Base-by-base conservation (phyloP, 1,140 invertebrate genomes). In the Drosophila nigrodunni region DNA sequence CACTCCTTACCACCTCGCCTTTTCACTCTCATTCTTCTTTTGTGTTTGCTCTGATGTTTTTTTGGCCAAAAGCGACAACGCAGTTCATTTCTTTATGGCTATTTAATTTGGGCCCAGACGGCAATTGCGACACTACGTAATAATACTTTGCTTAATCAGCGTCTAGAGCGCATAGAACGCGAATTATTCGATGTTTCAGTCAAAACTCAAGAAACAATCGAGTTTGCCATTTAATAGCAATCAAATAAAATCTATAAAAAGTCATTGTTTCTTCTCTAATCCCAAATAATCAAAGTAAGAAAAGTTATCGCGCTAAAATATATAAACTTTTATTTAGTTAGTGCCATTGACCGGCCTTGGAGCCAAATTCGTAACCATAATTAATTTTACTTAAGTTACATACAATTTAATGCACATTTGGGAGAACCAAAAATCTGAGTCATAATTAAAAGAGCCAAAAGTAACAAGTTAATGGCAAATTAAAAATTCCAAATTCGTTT, bases 401-500 rank as follows among this genome's bases (percentile, higher is more conserved):
- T 72, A 62, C 67, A 69, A 50, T 66, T 65, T 50, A 54, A 79
- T 69, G 37, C 30, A 54, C 61, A 80, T 60, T 62, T 43, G 71
- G 25, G 21, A 62, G 61, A 72, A 39, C 43, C 58, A 65, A 60
- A 65, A 73, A 74, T 74, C 79, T 58, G 64, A 35, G 52, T 70
- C 49, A 69, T 74, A 81, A 81, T 77, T 73, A 81, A 81, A 80
- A 37, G 64, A 59, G 13, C 44, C 65, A 74, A 46, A 52, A 52
- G 30, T 37, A 66, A 74, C 62, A 69, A 60, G 57, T 79, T 72
- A 67, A 83, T 69, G 49, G 47, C 21, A 65, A 80, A 83, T 83
- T 83, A 77, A 39, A 73, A 85, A 85, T 80, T 59, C 61, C 44
- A 80, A 77, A 73, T 66, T 69, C 21, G 62, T 68, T 67, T 68